Conservation (phyloP, 2,797 vertebrate genomes). For the Epinephelus malabaricus region DNA sequence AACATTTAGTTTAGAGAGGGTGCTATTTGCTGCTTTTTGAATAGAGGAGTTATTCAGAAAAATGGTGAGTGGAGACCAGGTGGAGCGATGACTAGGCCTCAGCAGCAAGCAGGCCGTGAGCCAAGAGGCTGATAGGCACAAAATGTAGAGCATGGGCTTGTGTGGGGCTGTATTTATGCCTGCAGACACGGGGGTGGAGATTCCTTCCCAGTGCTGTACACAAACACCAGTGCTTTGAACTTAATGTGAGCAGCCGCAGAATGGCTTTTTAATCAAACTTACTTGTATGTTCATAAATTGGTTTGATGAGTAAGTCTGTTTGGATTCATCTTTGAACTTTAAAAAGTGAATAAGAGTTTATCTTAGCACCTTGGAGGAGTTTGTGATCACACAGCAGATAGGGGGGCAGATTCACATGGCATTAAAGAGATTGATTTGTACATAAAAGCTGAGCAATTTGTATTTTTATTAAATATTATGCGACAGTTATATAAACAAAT, state of each 20-base stretch:
- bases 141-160: constrained; percentile 50
- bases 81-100: constrained; percentile 56
- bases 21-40: constrained; percentile 61
- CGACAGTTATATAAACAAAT: constrained; percentile 1
- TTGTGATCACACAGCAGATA: constrained; percentile 30
- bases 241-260: constrained; percentile 16
- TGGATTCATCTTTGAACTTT: constrained; percentile 38
- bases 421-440: constrained; percentile 29
- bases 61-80: constrained; percentile 65
- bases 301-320: constrained; percentile 55
- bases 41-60: constrained; percentile 57
- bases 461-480: constrained; percentile 22
- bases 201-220: constrained; percentile 39
- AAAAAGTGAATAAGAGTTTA: constrained; percentile 24
- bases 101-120: constrained; percentile 54
- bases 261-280: constrained; percentile 60
- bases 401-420: constrained; percentile 9
- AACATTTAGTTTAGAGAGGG: constrained; percentile 42
- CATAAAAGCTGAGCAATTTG: constrained; percentile 35
- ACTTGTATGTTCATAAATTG: constrained; percentile 58
- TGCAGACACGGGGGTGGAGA: constrained; percentile 50
- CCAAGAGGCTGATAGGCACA: constrained; percentile 58
- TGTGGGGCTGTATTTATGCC: constrained; percentile 56
- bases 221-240: constrained; percentile 42
- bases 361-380: constrained; percentile 29